Evolutionary conservation across 2,888 invertebrate species (phyloP), one percentile per base, ranked within the genome.

Genomic region (Halictus ligatus): DNA sequence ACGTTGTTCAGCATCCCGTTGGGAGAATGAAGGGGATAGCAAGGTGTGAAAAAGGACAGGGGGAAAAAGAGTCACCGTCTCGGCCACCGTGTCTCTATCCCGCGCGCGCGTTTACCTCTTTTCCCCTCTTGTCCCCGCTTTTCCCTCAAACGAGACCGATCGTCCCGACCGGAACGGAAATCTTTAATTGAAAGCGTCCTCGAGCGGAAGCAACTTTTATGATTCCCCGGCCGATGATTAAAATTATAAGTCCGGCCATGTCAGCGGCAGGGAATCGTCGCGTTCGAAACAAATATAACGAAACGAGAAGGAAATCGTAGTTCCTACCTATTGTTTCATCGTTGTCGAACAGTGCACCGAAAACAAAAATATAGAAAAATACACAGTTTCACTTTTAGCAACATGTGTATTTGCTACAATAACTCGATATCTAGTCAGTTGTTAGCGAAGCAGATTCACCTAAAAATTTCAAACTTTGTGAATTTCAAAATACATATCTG

Each of bases 161-260:
- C 92, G 92, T 92, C 94, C 92, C 89, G 78, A 75, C 90, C 89
- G 90, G 82, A 87, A 89, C 88, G 89, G 91, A 91, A 93, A 93
- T 93, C 92, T 92, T 93, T 93, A 94, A 94, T 94, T 94, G 94
- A 94, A 94, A 93, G 92, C 92, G 91, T 92, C 88, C 90, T 88
- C 91, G 87, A 84, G 88, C 88, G 88, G 75, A 80, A 85, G 90
- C 88, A 91, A 92, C 91, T 94, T 93, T 93, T 89, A 91, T 91
- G 93, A 93, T 91, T 93, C 92, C 92, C 92, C 83, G 89, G 92
- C 90, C 90, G 93, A 92, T 93, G 90, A 93, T 93, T 92, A 93
- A 93, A 93, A 93, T 93, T 93, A 92, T 92, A 93, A 93, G 92
- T 93, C 92, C 88, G 87, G 88, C 89, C 89, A 89, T 93, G 93